Base-by-base conservation (phyloP, 2,888 invertebrate genomes). In the Exocentrus adspersus region DNA sequence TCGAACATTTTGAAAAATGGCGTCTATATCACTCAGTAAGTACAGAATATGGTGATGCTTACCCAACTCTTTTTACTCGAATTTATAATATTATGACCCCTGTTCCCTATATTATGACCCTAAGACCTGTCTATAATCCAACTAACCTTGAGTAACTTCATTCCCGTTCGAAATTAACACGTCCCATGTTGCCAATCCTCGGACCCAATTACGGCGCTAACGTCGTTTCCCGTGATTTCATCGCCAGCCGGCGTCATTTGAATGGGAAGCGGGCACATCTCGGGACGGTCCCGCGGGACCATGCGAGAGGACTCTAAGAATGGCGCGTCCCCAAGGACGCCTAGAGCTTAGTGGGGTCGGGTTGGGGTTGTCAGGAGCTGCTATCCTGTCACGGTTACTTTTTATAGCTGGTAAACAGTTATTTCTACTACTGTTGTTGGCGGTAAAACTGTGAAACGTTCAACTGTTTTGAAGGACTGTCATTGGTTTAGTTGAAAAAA, bases 301-400 rank as follows among this genome's bases (percentile, higher is more conserved):
- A n/a, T n/a, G 37, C 37, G 37, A 48, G 45, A 20, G 30, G 17
- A n/a, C 32, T 30, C 51, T 17, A 51, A 32, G 30, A 24, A 43
- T 14, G 37, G 28, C 24, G 6, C 5, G 43, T 52, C 62, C 58
- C 62, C 16, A n/a, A 48, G 50, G 63, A 59, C 41, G 32, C 21
- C 5, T 46, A 45, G 14, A 46, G 60, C 60, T 64, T 60, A 56
- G 41, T n/a, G 12, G 24, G 24, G 24, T 24, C 7, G 24, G 24
- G 52, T 52, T 19, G 21, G 10, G 20, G 41, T n/a, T 54, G 32
- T 30, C 46, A 46, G 28, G 30, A 19, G 17, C 48, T 32, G 60
- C 24, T 58, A 24, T 3, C 4, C 19, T n/a, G 28, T 20, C 51
- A 19, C 20, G 2, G 20, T n/a, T 50, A 2, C 54, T 2, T 24